These are phyloP conservation scores for Hipposideros larvatus DNA, from an alignment of 2,797 vertebrate species.

Conservation along the genomic window DNA sequence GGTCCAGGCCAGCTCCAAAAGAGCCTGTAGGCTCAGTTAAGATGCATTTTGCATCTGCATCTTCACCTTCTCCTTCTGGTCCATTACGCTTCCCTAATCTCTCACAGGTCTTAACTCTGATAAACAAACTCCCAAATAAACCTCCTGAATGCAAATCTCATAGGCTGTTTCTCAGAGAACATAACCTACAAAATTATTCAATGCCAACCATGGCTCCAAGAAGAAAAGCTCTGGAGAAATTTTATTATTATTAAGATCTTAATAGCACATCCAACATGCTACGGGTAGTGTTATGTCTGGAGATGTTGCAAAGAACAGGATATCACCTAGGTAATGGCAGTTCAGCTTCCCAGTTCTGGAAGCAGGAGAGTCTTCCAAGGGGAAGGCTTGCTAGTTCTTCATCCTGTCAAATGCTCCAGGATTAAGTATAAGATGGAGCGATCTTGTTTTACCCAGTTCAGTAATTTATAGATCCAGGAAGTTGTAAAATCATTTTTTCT, in stretches of 20 bases:
- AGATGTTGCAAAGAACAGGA: not conserved
- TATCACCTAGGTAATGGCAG: not conserved
- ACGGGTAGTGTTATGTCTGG: not conserved
- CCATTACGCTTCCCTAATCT: not conserved
- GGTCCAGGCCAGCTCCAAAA: not conserved
- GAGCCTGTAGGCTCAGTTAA: not conserved
- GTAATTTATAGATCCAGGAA: not conserved
- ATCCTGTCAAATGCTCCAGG: not conserved
- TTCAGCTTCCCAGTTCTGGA: not conserved
- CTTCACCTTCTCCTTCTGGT: not conserved
- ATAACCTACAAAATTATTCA: not conserved
- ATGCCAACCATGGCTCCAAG: not conserved
- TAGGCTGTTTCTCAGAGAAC: not conserved
- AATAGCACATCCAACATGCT: not conserved
- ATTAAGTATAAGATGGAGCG: not conserved
- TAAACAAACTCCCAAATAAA: not conserved
- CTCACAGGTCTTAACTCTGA: not conserved
- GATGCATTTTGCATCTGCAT: not conserved
- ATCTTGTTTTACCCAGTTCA: not conserved
- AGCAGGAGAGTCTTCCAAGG: too few species aligned
- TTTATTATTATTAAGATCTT: constrained; percentile 26
- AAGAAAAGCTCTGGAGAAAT: constrained; percentile 9
- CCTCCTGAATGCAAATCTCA: not conserved
- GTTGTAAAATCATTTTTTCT: constrained; percentile 18
- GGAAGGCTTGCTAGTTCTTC: not conserved